Percentiles rank a stretch among this genome's conserved stretches.
Conservation (phyloP, 2,113 vertebrate species). For the Cyanistes caeruleus region DNA sequence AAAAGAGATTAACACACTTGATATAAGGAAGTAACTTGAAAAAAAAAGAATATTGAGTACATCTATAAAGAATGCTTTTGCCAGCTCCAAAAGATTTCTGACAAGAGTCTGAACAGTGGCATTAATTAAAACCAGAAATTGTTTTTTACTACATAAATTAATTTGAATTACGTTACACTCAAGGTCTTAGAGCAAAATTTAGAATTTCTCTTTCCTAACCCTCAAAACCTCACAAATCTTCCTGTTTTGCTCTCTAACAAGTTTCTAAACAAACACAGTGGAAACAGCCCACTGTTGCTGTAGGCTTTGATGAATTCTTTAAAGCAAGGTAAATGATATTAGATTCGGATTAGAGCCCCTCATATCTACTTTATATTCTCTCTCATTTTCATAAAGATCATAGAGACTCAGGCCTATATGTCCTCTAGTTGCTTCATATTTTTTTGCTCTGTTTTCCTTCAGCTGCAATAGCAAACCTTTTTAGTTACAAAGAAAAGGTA, state of each 20-base stretch:
- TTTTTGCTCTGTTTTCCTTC: neutral
- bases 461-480: neutral
- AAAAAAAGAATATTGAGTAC: neutral
- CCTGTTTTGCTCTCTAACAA: neutral
- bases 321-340: neutral
- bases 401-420: neutral
- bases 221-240: neutral
- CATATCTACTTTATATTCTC: neutral
- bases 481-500: neutral
- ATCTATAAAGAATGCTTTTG: neutral
- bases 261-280: neutral
- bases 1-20: neutral
- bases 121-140: neutral
- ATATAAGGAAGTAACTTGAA: neutral
- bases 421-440: neutral
- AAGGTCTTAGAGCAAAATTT: neutral
- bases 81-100: neutral
- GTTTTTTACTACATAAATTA: neutral
- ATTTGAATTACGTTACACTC: neutral
- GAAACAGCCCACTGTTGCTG: rapidly evolving
- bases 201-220: neutral
- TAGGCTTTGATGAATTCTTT: neutral
- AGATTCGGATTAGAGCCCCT: neutral
- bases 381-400: neutral
- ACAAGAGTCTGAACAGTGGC: neutral